phyloP scores from a whole-genome alignment of 1,140 invertebrate species.

The Cherax quadricarinatus region DNA sequence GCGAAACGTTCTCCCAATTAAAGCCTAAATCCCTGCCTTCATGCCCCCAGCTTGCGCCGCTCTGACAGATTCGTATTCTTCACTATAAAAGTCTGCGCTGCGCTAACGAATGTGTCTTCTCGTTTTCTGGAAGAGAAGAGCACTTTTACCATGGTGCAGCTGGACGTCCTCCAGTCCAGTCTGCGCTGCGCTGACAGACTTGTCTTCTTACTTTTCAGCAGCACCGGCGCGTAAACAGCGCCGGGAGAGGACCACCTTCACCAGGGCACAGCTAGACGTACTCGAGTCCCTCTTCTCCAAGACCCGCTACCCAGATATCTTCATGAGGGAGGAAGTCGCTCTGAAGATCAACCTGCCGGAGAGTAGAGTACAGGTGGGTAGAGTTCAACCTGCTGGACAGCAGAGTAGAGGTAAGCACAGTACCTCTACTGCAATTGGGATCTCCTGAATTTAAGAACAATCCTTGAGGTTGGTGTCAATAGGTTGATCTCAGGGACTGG shows the following conservation, averaged over 20 bases:
- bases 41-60: no score
- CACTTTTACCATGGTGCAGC: conserved; percentile 96
- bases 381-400: conserved; percentile 98
- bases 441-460: no score
- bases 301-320: conserved; percentile 98
- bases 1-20: no score
- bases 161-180: conserved; percentile 85
- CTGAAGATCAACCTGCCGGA: conserved; percentile 98
- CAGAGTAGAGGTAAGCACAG: conserved; percentile 94
- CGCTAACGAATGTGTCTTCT: neutral
- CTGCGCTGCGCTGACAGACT: no score
- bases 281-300: conserved; percentile 92
- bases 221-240: conserved; percentile 89
- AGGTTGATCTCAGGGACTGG: no score
- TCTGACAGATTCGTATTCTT: no score
- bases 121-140: conserved; percentile 96
- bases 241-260: conserved; percentile 96
- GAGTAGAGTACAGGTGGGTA: conserved; percentile 94
- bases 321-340: conserved; percentile 99
- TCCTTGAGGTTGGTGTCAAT: no score
- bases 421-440: conserved; percentile 76
- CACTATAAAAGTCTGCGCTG: no score
- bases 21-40: no score
- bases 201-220: neutral
- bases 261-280: conserved; percentile 95